A percentile compares a stretch with the other conserved stretches of the same genome.
Evolutionary conservation across 2,888 invertebrate species (phyloP).

Genomic region (Thysanoteuthis rhombus): DNA sequence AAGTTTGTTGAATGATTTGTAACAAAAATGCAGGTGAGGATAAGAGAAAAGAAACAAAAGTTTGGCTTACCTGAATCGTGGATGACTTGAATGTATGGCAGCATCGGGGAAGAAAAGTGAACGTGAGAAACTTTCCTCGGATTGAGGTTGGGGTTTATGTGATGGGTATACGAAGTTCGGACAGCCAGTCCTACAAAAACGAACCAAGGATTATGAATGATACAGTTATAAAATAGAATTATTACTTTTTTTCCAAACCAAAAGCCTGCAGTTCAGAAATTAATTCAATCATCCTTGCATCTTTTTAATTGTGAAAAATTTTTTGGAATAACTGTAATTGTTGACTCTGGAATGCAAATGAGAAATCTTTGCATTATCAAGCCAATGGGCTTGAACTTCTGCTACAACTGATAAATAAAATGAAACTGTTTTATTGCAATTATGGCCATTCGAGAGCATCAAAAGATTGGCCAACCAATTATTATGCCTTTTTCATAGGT

Average conservation of each 20-base stretch:
- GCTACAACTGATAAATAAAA: too few species aligned
- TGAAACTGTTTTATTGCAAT: too few species aligned
- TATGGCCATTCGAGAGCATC: too few species aligned
- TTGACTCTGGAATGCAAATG: background rate
- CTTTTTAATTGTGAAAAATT: background rate
- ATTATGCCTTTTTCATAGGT: too few species aligned
- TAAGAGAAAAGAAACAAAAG: background rate
- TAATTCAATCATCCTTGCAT: background rate
- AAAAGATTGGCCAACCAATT: too few species aligned
- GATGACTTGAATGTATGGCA: slow-evolving; percentile 93
- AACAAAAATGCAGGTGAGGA: too few species aligned
- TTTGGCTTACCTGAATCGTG: slow-evolving; percentile 78
- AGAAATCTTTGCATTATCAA: too few species aligned
- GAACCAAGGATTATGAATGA: background rate
- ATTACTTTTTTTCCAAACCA: background rate
- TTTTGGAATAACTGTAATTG: too few species aligned
- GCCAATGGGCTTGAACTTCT: too few species aligned
- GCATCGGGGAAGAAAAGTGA: slow-evolving; percentile 92
- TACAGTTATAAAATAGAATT: background rate
- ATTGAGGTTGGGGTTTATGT: slow-evolving; percentile 49
- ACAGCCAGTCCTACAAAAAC: slow-evolving; percentile 77
- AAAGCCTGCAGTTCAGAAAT: background rate
- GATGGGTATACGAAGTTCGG: slow-evolving; percentile 87
- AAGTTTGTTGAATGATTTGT: too few species aligned
- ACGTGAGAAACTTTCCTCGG: slow-evolving; percentile 77